phyloP scores from a whole-genome alignment of 2,113 vertebrate genomes.

The Trinectes maculatus region DNA sequence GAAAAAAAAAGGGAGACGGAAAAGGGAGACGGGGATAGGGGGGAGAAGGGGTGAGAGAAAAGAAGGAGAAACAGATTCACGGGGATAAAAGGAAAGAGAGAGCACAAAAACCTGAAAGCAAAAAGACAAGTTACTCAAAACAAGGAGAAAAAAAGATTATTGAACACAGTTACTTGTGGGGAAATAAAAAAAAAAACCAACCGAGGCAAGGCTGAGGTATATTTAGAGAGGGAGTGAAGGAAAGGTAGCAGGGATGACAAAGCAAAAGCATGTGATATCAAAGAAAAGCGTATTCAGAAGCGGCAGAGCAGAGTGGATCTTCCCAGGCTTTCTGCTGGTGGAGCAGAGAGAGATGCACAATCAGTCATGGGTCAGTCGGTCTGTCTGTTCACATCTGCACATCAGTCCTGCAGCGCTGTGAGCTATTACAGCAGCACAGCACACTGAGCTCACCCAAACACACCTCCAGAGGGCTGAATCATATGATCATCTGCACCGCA shows the following conservation, averaged over 20 bases:
- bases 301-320: conserved; percentile 57
- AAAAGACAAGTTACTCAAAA: neutral
- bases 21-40: conserved; percentile 9
- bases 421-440: conserved; percentile 31
- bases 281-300: conserved; percentile 39
- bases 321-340: conserved; percentile 61
- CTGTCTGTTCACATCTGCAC: conserved; percentile 67
- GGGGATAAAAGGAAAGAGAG: conserved; percentile 49
- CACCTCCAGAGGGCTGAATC: conserved; percentile 44
- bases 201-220: neutral
- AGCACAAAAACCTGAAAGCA: neutral
- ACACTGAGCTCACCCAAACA: conserved; percentile 60
- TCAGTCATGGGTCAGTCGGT: conserved; percentile 69
- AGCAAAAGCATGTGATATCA: conserved; percentile 51
- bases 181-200: neutral
- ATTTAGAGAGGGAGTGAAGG: neutral
- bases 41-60: conserved; percentile 29
- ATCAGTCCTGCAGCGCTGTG: conserved; percentile 43
- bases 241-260: conserved; percentile 13
- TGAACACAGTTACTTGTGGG: neutral
- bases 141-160: neutral
- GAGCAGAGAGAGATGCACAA: conserved; percentile 70
- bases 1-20: conserved; percentile 10
- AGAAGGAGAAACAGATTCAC: conserved; percentile 39
- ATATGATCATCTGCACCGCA: conserved; percentile 45